phyloP scores from a whole-genome alignment of 2,888 invertebrate genomes.

The Notodonta ziczac region DNA sequence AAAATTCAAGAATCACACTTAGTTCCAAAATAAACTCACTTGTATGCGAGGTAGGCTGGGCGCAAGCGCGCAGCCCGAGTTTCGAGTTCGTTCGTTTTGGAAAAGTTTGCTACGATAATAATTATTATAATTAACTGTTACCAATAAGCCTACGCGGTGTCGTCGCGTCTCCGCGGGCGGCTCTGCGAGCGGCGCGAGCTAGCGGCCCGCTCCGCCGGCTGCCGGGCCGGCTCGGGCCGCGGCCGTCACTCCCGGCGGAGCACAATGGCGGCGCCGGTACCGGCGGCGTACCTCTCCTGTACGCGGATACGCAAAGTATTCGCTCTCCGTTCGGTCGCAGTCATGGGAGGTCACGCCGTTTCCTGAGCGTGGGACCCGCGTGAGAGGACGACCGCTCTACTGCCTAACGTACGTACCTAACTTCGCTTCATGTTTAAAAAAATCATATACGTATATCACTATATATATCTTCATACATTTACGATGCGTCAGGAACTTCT shows the following conservation, averaged over 20 bases:
- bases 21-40: slow-evolving; percentile 91
- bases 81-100: slow-evolving; percentile 86
- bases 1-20: slow-evolving; percentile 90
- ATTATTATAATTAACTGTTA: slow-evolving; percentile 83
- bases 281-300: slow-evolving; percentile 13
- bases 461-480: slow-evolving; percentile 85
- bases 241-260: slow-evolving; percentile 14
- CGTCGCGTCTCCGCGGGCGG: slow-evolving; percentile 78
- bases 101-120: slow-evolving; percentile 85
- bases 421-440: slow-evolving; percentile 83
- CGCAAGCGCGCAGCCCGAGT: slow-evolving; percentile 84
- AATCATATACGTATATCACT: slow-evolving; percentile 84
- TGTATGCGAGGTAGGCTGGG: slow-evolving; percentile 89
- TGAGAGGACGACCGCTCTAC: slow-evolving; percentile 82
- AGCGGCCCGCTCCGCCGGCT: slow-evolving; percentile 36
- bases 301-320: slow-evolving; percentile 22
- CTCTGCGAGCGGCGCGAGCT: slow-evolving; percentile 39
- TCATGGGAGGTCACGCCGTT: slow-evolving; percentile 41
- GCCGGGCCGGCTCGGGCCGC: slow-evolving; percentile 10
- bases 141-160: slow-evolving; percentile 83
- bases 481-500: slow-evolving; percentile 85
- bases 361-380: slow-evolving; percentile 61
- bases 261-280: slow-evolving; percentile 25
- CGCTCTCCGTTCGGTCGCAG: slow-evolving; percentile 33
- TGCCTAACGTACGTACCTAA: slow-evolving; percentile 83